Conservation (phyloP, 2,797 vertebrate species). For the Neostethus bicornis region DNA sequence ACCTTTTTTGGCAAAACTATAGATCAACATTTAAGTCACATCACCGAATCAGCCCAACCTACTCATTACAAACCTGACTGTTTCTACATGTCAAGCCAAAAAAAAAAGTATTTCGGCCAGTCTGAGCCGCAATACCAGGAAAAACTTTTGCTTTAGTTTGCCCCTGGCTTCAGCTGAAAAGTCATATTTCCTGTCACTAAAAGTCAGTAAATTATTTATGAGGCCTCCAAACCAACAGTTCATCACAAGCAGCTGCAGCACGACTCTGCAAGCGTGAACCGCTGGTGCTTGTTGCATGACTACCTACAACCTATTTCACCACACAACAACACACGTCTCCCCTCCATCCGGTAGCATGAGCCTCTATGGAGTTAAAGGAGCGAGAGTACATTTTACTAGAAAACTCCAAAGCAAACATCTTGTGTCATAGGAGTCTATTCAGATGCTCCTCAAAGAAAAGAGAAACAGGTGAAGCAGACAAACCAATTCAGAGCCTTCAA, state of each 20-base stretch:
- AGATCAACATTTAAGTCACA: too few relatives aligned
- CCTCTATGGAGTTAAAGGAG: too few relatives aligned
- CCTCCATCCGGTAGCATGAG: background rate
- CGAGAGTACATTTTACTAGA: too few relatives aligned
- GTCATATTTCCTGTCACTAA: conserved; percentile 6
- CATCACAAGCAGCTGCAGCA: background rate
- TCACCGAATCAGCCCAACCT: too few relatives aligned
- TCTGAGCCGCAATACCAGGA: background rate
- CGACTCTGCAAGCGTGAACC: conserved; percentile 1
- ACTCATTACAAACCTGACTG: too few relatives aligned
- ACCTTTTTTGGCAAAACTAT: too few relatives aligned
- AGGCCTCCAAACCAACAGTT: background rate
- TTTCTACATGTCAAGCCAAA: too few relatives aligned
- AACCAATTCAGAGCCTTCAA: conserved; percentile 42
- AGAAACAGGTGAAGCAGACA: conserved; percentile 22
- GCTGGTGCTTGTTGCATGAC: background rate
- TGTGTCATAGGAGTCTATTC: conserved; percentile 10
- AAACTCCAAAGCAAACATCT: too few relatives aligned
- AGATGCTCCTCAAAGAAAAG: conserved; percentile 10
- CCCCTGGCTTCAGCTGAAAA: background rate
- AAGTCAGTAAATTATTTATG: conserved; percentile 10
- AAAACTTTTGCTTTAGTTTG: too few relatives aligned
- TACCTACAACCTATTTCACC: background rate
- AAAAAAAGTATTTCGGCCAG: too few relatives aligned
- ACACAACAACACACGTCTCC: background rate